phyloP scores from a whole-genome alignment of 1,140 invertebrate genomes.

The Musca domestica region DNA sequence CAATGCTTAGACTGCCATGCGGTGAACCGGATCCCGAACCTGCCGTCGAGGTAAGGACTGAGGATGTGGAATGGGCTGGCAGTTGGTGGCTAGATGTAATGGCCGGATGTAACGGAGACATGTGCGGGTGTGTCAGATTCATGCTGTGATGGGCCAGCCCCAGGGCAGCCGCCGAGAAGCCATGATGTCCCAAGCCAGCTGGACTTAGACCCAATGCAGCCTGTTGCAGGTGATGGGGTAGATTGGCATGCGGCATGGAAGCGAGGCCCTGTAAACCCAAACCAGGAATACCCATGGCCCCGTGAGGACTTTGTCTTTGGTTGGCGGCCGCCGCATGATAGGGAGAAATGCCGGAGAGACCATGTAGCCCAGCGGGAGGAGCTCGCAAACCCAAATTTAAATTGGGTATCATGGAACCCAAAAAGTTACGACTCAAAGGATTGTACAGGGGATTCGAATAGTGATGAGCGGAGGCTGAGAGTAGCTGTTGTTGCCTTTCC shows the following conservation, averaged over 20 bases:
- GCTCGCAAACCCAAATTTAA: slow-evolving; percentile 44
- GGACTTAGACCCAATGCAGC: slow-evolving; percentile 42
- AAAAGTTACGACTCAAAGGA: slow-evolving; percentile 44
- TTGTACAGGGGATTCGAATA: slow-evolving; percentile 50
- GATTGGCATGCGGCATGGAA: slow-evolving; percentile 42
- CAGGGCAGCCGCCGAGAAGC: slow-evolving; percentile 43
- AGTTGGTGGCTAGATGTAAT: slow-evolving; percentile 38
- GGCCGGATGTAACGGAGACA: slow-evolving; percentile 47
- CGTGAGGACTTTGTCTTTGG: slow-evolving; percentile 43
- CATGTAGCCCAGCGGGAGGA: slow-evolving; percentile 39
- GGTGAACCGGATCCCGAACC: slow-evolving; percentile 29
- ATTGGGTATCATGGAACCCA: slow-evolving; percentile 48
- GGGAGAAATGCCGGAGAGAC: slow-evolving; percentile 45
- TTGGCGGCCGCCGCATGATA: slow-evolving; percentile 44
- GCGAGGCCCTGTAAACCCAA: slow-evolving; percentile 42
- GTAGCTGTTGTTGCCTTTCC: slow-evolving; percentile 45
- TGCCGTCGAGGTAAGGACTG: slow-evolving; percentile 30
- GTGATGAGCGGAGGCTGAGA: slow-evolving; percentile 47
- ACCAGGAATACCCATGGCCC: slow-evolving; percentile 44
- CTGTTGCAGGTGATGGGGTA: slow-evolving; percentile 48
- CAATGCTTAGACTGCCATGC: slow-evolving; percentile 24
- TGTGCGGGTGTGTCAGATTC: slow-evolving; percentile 49
- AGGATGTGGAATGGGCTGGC: slow-evolving; percentile 36
- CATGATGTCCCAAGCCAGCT: slow-evolving; percentile 42
- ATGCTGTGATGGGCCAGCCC: slow-evolving; percentile 47